Conservation (phyloP, 1,140 invertebrate genomes). For the Zaprionus gabonicus region DNA sequence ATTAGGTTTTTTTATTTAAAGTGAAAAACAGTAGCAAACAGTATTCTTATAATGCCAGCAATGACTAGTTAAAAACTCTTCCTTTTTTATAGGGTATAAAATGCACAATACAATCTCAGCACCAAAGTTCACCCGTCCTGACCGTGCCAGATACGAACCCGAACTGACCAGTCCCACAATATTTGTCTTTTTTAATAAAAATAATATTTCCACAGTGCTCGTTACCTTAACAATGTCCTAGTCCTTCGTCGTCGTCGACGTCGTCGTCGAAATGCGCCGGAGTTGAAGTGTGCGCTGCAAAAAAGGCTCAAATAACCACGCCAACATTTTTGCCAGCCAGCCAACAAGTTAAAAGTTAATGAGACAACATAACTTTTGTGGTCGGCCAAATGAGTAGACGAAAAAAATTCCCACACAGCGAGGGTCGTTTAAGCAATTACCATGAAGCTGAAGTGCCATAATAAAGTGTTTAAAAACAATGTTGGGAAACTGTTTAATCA, state of each 20-base stretch:
- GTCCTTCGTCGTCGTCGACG: slow-evolving; percentile 27
- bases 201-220: slow-evolving; percentile 74
- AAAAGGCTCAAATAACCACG: slow-evolving; percentile 73
- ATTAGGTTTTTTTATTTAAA: no score
- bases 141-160: slow-evolving; percentile 20
- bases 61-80: no score
- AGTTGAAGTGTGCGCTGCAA: slow-evolving; percentile 62
- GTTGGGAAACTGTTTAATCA: background rate
- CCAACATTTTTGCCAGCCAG: slow-evolving; percentile 43
- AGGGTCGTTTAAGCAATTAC: slow-evolving; percentile 17
- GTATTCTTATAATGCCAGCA: no score
- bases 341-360: slow-evolving; percentile 83
- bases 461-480: background rate
- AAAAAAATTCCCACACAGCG: slow-evolving; percentile 31
- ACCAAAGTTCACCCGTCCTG: slow-evolving; percentile 44
- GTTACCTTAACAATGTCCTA: slow-evolving; percentile 81
- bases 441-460: background rate
- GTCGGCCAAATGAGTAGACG: slow-evolving; percentile 68
- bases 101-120: slow-evolving; percentile 7
- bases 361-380: slow-evolving; percentile 84
- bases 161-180: slow-evolving; percentile 42
- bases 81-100: slow-evolving; percentile 7
- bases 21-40: background rate
- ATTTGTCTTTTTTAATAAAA: slow-evolving; percentile 76
- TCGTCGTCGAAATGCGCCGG: slow-evolving; percentile 35